phyloP scores from a whole-genome alignment of 2,113 vertebrate species.

The Psilopogon haemacephalus region DNA sequence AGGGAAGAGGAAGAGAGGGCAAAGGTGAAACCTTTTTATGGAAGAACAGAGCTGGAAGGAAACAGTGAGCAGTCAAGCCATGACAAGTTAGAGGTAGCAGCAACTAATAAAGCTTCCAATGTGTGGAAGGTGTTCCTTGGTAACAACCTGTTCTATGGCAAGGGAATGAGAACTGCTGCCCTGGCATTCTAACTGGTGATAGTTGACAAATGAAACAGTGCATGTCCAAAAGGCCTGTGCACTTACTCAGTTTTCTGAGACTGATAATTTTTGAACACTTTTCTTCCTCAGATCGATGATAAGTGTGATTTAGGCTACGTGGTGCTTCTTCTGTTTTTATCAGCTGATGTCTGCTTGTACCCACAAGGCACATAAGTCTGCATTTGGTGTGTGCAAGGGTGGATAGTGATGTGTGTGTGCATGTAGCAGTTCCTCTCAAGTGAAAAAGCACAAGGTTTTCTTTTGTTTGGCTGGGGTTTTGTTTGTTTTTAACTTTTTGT shows the following conservation, averaged over 20 bases:
- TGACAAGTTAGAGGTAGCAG: not conserved
- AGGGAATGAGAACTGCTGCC: not conserved
- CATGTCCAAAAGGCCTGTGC: not conserved
- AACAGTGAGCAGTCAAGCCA: not conserved
- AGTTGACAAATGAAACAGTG: not conserved
- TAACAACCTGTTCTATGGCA: not conserved
- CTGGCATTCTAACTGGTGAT: not conserved
- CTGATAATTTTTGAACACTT: not conserved
- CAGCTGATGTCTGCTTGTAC: rapidly evolving
- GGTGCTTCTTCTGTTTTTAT: not conserved
- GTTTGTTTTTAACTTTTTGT: not conserved
- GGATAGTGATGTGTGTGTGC: not conserved
- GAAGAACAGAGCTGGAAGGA: not conserved
- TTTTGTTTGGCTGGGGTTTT: not conserved
- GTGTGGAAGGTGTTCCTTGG: not conserved
- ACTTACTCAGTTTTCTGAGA: not conserved
- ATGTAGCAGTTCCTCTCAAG: not conserved
- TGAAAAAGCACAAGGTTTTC: not conserved
- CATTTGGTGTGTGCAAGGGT: not conserved
- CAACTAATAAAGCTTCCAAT: not conserved
- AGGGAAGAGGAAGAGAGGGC: not conserved
- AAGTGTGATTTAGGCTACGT: rapidly evolving
- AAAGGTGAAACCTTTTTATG: not conserved
- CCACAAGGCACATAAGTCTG: not conserved
- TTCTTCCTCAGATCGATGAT: not conserved